Base-by-base conservation (phyloP, 1,140 invertebrate genomes). In the Formica selysi region DNA sequence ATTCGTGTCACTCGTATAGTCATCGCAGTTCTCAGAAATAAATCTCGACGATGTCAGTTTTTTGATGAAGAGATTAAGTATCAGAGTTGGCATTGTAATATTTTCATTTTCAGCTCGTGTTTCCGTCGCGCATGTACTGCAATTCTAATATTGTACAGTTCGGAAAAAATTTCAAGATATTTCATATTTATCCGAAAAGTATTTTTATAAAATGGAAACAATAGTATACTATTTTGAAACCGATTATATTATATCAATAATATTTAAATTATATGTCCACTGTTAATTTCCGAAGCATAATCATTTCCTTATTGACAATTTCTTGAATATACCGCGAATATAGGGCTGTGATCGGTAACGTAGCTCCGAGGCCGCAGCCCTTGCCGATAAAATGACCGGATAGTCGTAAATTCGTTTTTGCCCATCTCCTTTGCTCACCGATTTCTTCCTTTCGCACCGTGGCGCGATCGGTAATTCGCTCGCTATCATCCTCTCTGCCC, bases 321-420 rank as follows among this genome's bases (percentile, higher is more conserved):
- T 81, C 11, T 38, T 74, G 54, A 74, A 74, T 81, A 73, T 83
- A 32, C 2, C 22, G 61, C 44, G n/a, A 54, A 64, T 51, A 51
- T 44, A 3, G n/a, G 13, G 11, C 22, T 44, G 19, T 59, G 36
- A 36, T 36, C 38, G 13, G 51, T 32, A 19, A 26, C 11, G 44
- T 38, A 4, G 32, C 11, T n/a, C 5, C 48, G 7, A n/a, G 16
- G 7, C 19, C 51, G 6, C 19, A 22, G 36, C 6, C 10, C 32
- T 78, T 22, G 76, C 70, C 78, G 85, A 89, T 89, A 73, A 90
- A 89, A 87, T 85, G 73, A 61, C 54, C 73, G 88, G 85, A 89
- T 89, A 89, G 85, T 84, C 89, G 87, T 90, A 89, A 90, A 90
- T 90, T 90, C 61, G 78, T 89, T 89, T 90, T 89, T 89, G 85